These are phyloP conservation scores for Malaclemys terrapin DNA, from an alignment of 2,113 vertebrate species.

Conservation along the genomic window DNA sequence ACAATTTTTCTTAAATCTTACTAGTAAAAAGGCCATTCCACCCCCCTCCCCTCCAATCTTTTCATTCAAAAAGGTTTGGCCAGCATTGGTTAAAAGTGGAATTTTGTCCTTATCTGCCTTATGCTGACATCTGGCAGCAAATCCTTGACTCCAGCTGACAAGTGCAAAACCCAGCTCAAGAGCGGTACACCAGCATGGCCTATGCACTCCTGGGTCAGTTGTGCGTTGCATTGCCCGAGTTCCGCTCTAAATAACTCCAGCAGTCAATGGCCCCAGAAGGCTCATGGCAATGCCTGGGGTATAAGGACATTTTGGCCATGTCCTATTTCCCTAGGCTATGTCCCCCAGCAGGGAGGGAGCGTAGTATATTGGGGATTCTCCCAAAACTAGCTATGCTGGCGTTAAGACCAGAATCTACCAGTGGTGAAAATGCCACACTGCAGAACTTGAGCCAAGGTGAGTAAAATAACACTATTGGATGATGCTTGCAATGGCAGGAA, in stretches of 20 bases:
- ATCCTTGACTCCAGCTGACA: background rate
- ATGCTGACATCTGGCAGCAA: background rate
- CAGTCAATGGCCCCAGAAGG: background rate
- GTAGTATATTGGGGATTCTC: background rate
- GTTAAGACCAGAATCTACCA: background rate
- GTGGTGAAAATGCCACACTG: background rate
- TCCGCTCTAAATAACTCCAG: background rate
- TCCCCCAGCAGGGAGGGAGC: accelerated
- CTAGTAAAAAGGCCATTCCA: background rate
- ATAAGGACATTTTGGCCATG: background rate
- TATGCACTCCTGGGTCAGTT: background rate
- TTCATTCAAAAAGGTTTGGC: background rate
- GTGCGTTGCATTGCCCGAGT: accelerated
- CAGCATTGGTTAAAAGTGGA: background rate
- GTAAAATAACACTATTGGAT: background rate
- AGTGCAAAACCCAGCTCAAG: background rate
- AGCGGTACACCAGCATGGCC: background rate
- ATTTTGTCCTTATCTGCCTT: background rate
- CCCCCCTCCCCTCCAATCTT: background rate
- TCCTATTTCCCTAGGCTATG: background rate
- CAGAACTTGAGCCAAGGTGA: background rate
- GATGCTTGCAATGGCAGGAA: background rate
- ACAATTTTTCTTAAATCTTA: background rate
- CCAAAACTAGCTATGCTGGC: background rate
- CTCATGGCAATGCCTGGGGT: background rate